These are phyloP conservation scores for Cerastis rubricosa DNA, from an alignment of 2,888 invertebrate genomes.

Conservation along the genomic window DNA sequence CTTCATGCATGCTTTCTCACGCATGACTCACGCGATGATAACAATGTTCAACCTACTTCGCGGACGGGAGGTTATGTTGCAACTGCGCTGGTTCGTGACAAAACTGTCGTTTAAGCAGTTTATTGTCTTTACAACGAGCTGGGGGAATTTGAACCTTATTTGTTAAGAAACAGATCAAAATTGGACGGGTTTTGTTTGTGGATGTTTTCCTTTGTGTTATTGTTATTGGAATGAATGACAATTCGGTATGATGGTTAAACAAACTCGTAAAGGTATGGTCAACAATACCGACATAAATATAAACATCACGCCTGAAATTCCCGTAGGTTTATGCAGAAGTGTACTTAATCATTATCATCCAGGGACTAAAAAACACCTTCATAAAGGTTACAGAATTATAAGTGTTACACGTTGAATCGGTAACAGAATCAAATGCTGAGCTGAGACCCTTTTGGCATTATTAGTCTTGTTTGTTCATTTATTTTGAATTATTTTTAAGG, in stretches of 20 bases:
- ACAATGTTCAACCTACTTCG: slow-evolving; percentile 44
- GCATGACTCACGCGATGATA: slow-evolving; percentile 44
- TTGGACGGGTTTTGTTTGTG: background rate
- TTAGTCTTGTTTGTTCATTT: too few species aligned
- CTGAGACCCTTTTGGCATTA: too few species aligned
- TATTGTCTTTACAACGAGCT: slow-evolving; percentile 21
- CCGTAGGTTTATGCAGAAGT: slow-evolving; percentile 5
- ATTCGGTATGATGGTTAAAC: slow-evolving; percentile 7
- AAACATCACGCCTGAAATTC: slow-evolving; percentile 19
- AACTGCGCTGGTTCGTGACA: slow-evolving; percentile 41
- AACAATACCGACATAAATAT: background rate
- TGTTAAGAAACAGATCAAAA: accelerated
- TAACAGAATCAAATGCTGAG: too few species aligned
- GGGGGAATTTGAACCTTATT: slow-evolving; percentile 13
- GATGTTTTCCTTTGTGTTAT: slow-evolving; percentile 25
- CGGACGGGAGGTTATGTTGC: slow-evolving; percentile 25
- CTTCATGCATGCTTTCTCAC: slow-evolving; percentile 29
- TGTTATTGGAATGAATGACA: slow-evolving; percentile 11
- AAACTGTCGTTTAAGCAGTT: slow-evolving; percentile 36
- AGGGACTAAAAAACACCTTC: too few species aligned
- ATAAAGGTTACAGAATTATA: too few species aligned
- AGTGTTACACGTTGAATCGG: too few species aligned
- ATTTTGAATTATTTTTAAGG: too few species aligned
- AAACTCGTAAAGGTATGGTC: background rate
- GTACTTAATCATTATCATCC: too few species aligned